Percentiles rank a stretch among this genome's conserved stretches.
Conservation (phyloP, 2,797 vertebrate species). For the Syndactyla subalaris region DNA sequence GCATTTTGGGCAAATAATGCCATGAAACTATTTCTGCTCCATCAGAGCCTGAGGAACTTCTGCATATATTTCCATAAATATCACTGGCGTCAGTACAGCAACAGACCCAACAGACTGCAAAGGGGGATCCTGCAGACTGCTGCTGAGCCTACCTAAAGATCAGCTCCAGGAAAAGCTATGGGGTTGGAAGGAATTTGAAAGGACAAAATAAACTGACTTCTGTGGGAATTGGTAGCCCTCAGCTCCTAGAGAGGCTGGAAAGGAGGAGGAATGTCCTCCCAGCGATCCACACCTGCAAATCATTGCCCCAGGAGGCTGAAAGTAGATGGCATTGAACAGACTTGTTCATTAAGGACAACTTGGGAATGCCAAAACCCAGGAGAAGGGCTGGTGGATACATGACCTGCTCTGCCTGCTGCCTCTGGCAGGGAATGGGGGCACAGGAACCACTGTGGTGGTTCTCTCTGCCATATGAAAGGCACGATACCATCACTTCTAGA, state of each 20-base stretch:
- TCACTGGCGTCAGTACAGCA: not conserved
- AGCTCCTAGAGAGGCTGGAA: not conserved
- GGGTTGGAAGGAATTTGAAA: not conserved
- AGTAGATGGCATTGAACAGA: not conserved
- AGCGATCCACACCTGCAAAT: fast-evolving
- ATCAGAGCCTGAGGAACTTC: constrained; percentile 45
- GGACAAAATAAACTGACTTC: not conserved
- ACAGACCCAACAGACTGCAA: not conserved
- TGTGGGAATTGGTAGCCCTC: fast-evolving
- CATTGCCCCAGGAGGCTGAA: not conserved
- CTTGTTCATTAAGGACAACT: not conserved
- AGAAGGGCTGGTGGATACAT: not conserved
- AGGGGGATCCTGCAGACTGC: constrained; percentile 32
- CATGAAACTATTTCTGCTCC: constrained; percentile 52
- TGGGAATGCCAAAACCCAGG: not conserved
- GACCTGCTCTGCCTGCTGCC: not conserved
- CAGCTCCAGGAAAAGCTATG: not conserved
- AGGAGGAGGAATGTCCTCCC: not conserved
- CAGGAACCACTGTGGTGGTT: fast-evolving
- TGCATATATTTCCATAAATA: constrained; percentile 63
- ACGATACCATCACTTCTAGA: fast-evolving
- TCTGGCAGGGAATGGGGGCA: not conserved
- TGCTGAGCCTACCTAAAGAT: not conserved
- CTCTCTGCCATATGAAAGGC: fast-evolving
- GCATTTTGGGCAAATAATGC: constrained; percentile 43